These are phyloP conservation scores for Virgularia gustaviana DNA, from an alignment of 92 coral and sea anemone species.

Conservation along the genomic window DNA sequence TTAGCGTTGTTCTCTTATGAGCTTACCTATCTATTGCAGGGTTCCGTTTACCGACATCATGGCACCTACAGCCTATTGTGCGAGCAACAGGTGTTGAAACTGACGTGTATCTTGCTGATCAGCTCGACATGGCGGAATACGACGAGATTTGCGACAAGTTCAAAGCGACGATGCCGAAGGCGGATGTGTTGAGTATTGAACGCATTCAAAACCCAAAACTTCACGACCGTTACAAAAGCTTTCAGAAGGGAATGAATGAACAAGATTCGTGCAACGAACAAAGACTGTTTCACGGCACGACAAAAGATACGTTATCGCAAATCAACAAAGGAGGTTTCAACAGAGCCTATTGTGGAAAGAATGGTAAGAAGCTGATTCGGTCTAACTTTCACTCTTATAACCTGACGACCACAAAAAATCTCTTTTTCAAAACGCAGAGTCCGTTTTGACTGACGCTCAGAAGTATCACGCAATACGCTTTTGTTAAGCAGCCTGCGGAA, in stretches of 20 bases:
- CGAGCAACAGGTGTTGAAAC: conserved; percentile 35
- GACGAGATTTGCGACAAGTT: conserved; percentile 21
- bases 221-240: conserved; percentile 8
- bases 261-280: conserved; percentile 13
- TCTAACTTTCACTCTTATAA: background rate
- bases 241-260: conserved; percentile 20
- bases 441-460: too few relatives aligned
- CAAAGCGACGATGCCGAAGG: conserved; percentile 1
- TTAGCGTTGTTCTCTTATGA: too few relatives aligned
- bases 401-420: background rate
- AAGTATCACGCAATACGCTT: too few relatives aligned
- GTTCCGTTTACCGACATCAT: background rate
- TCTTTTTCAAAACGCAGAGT: too few relatives aligned
- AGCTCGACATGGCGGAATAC: conserved; percentile 1
- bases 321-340: conserved; percentile 38
- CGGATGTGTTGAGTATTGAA: conserved; percentile 28
- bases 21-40: too few relatives aligned
- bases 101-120: conserved; percentile 9
- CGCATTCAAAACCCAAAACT: conserved; percentile 41
- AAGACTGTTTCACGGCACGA: conserved; percentile 40
- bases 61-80: conserved; percentile 31
- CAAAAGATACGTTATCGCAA: background rate
- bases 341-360: conserved; percentile 43
- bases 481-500: too few relatives aligned
- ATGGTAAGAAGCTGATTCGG: conserved; percentile 5